Base-by-base conservation (phyloP, 2,888 invertebrate species). In the Scrobipalpa atriplicella region DNA sequence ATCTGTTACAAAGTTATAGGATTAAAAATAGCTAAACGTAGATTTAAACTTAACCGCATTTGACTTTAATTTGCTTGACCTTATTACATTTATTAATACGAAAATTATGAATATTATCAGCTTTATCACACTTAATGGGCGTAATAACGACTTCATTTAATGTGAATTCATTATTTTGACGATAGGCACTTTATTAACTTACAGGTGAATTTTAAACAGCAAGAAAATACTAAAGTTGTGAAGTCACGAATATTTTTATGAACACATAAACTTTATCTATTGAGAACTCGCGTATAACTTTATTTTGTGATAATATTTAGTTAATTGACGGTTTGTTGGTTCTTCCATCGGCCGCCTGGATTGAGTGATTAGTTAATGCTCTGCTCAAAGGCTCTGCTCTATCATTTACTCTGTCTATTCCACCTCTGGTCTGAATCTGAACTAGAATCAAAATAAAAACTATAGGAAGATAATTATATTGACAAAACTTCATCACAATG, bases 41-140 rank as follows among this genome's bases (percentile, higher is more conserved):
- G 16, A 47, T 47, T 16, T 47, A 7, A 29, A 47, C 47, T n/a
- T 47, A n/a, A 47, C 47, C 47, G 16, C 47, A 0, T 47, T 47
- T 47, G 47, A 47, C n/a, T n/a, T 47, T 47, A 47, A 47, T 47
- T 47, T 47, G 47, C 1, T 47, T 16, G 47, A 47, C 47, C 47
- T 47, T n/a, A n/a, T 16, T 47, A 16, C 47, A 47, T 47, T 29
- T 0, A 47, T 47, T n/a, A 47, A 47, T 47, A 47, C n/a, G 0
- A 47, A 47, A 47, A 47, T 47, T 47, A 47, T 47, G 47, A 47
- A 47, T 47, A 47, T 47, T n/a, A 47, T 47, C 47, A 47, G 47
- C 47, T 7, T n/a, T 47, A 47, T n/a, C 16, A 16, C 16, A 16
- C 6, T 47, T 47, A 47, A 47, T 47, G 47, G 47, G n/a, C 47